phyloP scores from a whole-genome alignment of 2,113 vertebrate species.

The Acinonyx jubatus region DNA sequence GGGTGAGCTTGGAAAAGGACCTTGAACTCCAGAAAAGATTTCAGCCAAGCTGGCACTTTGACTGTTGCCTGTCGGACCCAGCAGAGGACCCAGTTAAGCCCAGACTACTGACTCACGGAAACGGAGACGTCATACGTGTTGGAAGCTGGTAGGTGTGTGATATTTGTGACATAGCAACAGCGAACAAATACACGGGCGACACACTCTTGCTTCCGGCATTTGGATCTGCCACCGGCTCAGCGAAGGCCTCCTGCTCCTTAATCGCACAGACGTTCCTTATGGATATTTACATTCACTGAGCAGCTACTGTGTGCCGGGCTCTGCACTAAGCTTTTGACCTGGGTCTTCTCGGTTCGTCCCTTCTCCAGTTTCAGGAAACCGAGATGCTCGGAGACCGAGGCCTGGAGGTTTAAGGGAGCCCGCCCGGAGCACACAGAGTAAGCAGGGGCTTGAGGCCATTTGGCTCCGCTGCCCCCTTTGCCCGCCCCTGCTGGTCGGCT shows the following conservation, averaged over 20 bases:
- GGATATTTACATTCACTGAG: neutral
- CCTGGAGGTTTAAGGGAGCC: neutral
- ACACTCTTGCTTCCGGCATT: neutral
- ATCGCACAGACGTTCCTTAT: neutral
- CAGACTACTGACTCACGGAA: neutral
- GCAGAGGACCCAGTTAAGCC: neutral
- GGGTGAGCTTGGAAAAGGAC: neutral
- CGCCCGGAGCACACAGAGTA: neutral
- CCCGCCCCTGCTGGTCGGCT: too few species aligned
- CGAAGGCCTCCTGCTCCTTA: neutral
- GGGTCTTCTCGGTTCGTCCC: neutral
- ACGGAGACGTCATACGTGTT: rapidly evolving
- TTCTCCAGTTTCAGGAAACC: neutral
- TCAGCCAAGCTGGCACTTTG: neutral
- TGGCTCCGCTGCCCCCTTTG: rapidly evolving
- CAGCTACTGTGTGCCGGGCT: neutral
- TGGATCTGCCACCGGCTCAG: neutral
- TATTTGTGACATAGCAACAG: rapidly evolving
- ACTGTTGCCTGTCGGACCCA: too few species aligned
- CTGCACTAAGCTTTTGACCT: neutral
- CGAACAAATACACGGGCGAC: rapidly evolving
- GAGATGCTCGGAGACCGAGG: neutral
- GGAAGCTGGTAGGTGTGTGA: neutral
- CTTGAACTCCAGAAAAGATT: neutral
- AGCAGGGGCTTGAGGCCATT: neutral